Conservation (phyloP, 2,797 vertebrate species). For the Sebastes vulpes region DNA sequence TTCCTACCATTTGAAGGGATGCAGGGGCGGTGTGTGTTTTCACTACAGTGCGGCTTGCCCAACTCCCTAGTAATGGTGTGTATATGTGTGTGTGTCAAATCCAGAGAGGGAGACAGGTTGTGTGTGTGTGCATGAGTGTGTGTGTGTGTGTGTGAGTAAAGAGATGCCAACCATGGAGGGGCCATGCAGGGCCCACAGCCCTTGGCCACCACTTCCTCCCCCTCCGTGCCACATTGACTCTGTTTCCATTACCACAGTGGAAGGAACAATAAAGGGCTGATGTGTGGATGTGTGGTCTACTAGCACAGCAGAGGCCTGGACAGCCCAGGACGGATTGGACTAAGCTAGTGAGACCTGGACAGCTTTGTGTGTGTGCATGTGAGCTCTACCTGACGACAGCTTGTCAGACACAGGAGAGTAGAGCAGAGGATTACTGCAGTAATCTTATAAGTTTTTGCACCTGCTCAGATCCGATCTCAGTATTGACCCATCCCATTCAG, state of each 20-base stretch:
- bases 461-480: slow-evolving; percentile 2
- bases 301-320: slow-evolving; percentile 60
- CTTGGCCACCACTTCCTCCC: slow-evolving; percentile 78
- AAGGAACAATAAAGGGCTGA: slow-evolving; percentile 86
- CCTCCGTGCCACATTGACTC: slow-evolving; percentile 75
- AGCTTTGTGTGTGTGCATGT: slow-evolving; percentile 15
- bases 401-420: slow-evolving; percentile 45
- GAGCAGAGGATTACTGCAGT: slow-evolving; percentile 32
- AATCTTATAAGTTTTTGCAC: slow-evolving; percentile 21
- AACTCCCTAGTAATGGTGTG: slow-evolving; percentile 44
- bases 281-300: slow-evolving; percentile 84
- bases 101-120: slow-evolving; percentile 41
- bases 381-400: slow-evolving; percentile 45
- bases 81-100: slow-evolving; percentile 41
- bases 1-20: slow-evolving; percentile 81
- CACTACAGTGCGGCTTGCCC: slow-evolving; percentile 64
- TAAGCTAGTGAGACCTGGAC: slow-evolving; percentile 46
- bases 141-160: slow-evolving; percentile 22
- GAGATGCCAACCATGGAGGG: slow-evolving; percentile 77
- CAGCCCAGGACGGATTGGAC: slow-evolving; percentile 58
- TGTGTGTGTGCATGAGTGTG: slow-evolving; percentile 21
- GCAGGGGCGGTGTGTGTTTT: slow-evolving; percentile 76
- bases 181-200: slow-evolving; percentile 64
- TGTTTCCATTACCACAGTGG: slow-evolving; percentile 87
- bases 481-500: slow-evolving; percentile 4